Evolutionary conservation across 2,113 vertebrate species (phyloP).

Genomic region (Coturnix japonica): DNA sequence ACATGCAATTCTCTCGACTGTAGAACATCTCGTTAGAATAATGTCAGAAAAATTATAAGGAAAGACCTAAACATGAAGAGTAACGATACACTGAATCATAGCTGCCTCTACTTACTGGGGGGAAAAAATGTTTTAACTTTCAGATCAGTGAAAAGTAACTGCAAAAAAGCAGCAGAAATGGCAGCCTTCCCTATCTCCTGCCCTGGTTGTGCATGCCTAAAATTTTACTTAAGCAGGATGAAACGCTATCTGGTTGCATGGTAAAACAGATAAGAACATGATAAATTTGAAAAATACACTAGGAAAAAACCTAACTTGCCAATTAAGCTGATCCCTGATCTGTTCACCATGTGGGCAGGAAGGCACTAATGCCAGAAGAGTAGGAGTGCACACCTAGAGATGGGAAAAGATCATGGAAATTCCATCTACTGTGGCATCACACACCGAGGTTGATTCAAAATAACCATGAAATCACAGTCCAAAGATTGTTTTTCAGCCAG

Average conservation of each 20-base stretch:
- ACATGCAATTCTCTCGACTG: not conserved
- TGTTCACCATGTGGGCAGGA: not conserved
- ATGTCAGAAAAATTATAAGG: not conserved
- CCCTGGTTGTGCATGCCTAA: not conserved
- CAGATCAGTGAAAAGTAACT: not conserved
- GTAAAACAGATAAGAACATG: not conserved
- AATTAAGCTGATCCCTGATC: not conserved
- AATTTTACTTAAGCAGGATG: not conserved
- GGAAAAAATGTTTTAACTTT: not conserved
- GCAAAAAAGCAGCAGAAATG: not conserved
- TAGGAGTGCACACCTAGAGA: not conserved
- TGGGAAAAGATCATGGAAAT: not conserved
- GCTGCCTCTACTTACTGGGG: not conserved
- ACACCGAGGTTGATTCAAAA: not conserved
- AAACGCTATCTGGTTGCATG: not conserved
- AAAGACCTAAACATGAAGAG: not conserved
- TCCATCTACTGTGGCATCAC: not conserved
- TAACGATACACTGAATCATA: not conserved
- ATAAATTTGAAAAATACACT: not conserved
- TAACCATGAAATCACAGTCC: not conserved
- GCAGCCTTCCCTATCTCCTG: not conserved
- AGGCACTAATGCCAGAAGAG: not conserved
- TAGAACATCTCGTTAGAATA: not conserved
- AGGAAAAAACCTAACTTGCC: not conserved
- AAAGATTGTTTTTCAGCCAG: not conserved